phyloP scores from a whole-genome alignment of 2,113 vertebrate species.

The Xiphophorus maculatus region DNA sequence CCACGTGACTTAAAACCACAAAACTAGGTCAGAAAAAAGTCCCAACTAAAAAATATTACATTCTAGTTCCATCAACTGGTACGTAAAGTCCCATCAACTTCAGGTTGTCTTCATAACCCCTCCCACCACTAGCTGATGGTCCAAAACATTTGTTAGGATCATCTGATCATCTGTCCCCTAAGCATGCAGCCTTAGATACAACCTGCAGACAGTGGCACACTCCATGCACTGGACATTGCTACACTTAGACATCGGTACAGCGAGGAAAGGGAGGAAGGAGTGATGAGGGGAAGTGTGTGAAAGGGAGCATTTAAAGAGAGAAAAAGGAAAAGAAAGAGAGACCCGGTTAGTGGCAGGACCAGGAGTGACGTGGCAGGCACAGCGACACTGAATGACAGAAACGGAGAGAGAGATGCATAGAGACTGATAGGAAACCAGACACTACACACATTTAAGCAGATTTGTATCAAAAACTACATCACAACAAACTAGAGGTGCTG shows the following conservation, averaged over 20 bases:
- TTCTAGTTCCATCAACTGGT: no score
- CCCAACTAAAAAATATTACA: no score
- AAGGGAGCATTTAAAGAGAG: constrained; percentile 49
- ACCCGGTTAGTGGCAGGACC: constrained; percentile 67
- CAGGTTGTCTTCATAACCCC: neutral
- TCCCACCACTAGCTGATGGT: constrained; percentile 5
- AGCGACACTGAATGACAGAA: constrained; percentile 62
- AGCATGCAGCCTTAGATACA: constrained; percentile 62
- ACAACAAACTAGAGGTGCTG: neutral
- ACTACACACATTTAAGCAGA: constrained; percentile 3
- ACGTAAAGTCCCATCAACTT: no score
- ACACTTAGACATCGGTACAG: constrained; percentile 63
- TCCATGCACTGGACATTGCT: constrained; percentile 73
- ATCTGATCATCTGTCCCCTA: neutral
- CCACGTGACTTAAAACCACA: constrained; percentile 37
- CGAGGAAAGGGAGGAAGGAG: constrained; percentile 17
- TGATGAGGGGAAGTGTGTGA: constrained; percentile 20
- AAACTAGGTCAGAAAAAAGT: neutral
- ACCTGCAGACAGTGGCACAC: constrained; percentile 72
- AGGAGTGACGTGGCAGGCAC: constrained; percentile 63
- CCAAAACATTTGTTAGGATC: neutral
- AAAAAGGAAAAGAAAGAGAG: constrained; percentile 53
- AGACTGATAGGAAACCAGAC: constrained; percentile 46
- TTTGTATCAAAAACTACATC: neutral
- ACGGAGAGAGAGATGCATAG: constrained; percentile 41